Evolutionary conservation across 2,797 vertebrate species (phyloP).

Genomic region (Micrastur ruficollis): DNA sequence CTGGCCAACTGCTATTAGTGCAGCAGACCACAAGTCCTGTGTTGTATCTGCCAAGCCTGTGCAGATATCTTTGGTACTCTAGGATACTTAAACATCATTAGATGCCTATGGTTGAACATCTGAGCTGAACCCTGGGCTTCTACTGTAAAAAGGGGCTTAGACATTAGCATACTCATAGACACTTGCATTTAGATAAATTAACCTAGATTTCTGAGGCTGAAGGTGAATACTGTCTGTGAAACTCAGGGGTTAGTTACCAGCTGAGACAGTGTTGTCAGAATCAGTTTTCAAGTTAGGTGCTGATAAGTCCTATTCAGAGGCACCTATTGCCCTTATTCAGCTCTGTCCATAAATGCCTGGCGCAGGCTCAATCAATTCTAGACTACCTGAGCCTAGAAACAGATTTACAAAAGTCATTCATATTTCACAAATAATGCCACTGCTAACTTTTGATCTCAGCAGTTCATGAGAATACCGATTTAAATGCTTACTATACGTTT

Average conservation of each 20-base stretch:
- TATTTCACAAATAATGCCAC: neutral
- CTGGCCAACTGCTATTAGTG: neutral
- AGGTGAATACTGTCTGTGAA: neutral
- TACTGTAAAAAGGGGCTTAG: neutral
- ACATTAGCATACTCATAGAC: neutral
- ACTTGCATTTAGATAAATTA: neutral
- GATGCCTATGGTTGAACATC: neutral
- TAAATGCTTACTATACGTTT: neutral
- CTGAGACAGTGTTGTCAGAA: neutral
- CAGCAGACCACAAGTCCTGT: neutral
- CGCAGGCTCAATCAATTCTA: neutral
- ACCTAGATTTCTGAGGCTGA: neutral
- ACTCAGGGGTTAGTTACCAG: neutral
- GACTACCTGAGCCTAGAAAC: neutral
- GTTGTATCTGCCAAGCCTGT: neutral
- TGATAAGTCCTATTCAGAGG: neutral
- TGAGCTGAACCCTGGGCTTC: neutral
- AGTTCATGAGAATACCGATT: neutral
- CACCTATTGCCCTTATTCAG: neutral
- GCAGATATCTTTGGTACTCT: neutral
- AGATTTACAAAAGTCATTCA: neutral
- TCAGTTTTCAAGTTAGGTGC: neutral
- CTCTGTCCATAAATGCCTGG: neutral
- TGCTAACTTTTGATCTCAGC: neutral
- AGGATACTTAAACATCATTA: neutral